A percentile compares a stretch with the other conserved stretches of the same genome.
Conservation (phyloP, 2,113 vertebrate genomes). For the Talpa occidentalis region DNA sequence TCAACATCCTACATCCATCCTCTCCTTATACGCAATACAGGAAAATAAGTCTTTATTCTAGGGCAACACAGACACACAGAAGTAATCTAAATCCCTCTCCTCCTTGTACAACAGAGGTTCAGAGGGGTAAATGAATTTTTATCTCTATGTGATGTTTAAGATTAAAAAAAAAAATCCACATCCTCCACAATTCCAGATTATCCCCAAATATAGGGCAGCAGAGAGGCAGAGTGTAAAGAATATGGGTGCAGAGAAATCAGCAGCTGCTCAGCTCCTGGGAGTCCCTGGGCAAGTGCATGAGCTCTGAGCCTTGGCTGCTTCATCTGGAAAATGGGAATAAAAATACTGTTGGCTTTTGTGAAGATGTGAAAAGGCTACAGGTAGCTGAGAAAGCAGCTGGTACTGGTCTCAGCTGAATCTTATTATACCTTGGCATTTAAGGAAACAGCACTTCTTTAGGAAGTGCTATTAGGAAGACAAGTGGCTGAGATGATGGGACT, state of each 20-base stretch:
- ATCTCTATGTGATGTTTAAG: not conserved
- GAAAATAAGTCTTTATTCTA: not conserved
- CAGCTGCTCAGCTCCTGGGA: not conserved
- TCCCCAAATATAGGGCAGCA: not conserved
- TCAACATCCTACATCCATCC: not conserved
- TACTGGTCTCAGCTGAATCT: not conserved
- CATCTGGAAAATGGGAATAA: not conserved
- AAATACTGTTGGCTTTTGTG: not conserved
- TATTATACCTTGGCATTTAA: not conserved
- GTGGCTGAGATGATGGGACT: not conserved
- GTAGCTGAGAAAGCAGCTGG: not conserved
- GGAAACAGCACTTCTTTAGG: not conserved
- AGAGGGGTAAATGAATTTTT: not conserved
- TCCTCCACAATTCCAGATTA: not conserved
- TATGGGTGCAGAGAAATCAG: not conserved
- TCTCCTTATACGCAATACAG: not conserved
- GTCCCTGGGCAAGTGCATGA: not conserved
- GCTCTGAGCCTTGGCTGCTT: not conserved
- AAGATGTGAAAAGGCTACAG: not conserved
- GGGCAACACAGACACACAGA: fast-evolving
- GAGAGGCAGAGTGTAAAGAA: not conserved
- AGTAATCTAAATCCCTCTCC: not conserved
- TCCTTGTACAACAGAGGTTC: not conserved
- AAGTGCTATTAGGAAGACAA: not conserved
- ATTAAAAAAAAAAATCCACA: not conserved